phyloP scores from a whole-genome alignment of 2,888 invertebrate genomes.

The Loripinus fragilis region DNA sequence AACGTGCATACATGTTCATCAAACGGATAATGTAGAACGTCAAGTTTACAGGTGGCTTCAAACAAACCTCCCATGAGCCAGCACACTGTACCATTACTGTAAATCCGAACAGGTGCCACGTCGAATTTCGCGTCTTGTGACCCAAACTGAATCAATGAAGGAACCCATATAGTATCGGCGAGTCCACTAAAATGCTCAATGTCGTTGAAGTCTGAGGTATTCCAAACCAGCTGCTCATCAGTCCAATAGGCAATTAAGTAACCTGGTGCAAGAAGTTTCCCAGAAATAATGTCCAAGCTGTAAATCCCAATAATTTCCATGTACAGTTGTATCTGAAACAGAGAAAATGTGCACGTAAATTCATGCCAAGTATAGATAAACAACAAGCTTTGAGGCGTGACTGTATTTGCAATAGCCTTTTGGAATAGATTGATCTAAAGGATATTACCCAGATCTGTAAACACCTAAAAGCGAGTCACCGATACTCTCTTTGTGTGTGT shows the following conservation, averaged over 20 bases:
- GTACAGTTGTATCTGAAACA: not conserved
- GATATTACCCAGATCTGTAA: too few species aligned
- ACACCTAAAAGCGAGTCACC: too few species aligned
- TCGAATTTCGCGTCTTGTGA: not conserved
- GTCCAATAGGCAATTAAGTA: not conserved
- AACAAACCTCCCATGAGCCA: not conserved
- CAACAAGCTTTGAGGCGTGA: too few species aligned
- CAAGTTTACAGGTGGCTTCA: not conserved
- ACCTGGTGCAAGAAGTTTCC: not conserved
- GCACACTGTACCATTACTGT: not conserved
- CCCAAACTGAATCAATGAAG: not conserved
- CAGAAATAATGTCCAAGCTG: slow-evolving; percentile 1
- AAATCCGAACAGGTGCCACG: not conserved
- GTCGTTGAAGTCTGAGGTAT: not conserved
- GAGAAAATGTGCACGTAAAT: too few species aligned
- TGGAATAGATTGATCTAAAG: too few species aligned
- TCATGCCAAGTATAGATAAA: too few species aligned
- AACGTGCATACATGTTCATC: not conserved
- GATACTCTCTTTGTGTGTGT: too few species aligned
- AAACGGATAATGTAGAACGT: not conserved
- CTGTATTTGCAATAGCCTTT: too few species aligned
- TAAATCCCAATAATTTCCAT: not conserved
- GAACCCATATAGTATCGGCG: not conserved
- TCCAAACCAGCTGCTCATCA: slow-evolving; percentile 7
- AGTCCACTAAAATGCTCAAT: not conserved